Evolutionary conservation across 2,797 vertebrate species (phyloP).

Genomic region (Mastacembelus armatus): DNA sequence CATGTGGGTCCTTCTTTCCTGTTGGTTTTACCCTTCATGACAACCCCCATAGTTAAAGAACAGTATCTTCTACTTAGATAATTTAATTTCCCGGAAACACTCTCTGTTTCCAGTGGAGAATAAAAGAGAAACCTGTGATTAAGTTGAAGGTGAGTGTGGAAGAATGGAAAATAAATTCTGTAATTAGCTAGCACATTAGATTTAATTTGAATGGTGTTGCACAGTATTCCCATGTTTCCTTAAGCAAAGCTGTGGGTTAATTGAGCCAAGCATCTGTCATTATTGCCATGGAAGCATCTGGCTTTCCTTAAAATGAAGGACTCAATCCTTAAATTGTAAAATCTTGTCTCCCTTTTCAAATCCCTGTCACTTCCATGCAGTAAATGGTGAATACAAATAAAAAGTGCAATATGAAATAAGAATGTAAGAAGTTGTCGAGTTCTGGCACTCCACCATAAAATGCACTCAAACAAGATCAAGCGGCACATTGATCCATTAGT

Average conservation of each 20-base stretch:
- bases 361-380: not conserved
- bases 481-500: slow-evolving; percentile 7
- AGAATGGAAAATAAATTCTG: slow-evolving; percentile 61
- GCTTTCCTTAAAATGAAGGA: slow-evolving; percentile 19
- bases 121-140: slow-evolving; percentile 65
- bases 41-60: slow-evolving; percentile 50
- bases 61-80: slow-evolving; percentile 46
- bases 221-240: slow-evolving; percentile 53
- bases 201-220: slow-evolving; percentile 57
- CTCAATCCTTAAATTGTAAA: not conserved
- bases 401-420: not conserved
- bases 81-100: slow-evolving; percentile 64
- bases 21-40: no score
- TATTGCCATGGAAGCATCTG: slow-evolving; percentile 37
- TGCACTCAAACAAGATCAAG: not conserved
- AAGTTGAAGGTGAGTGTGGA: slow-evolving; percentile 64
- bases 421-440: not conserved
- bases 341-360: not conserved
- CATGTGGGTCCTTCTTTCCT: no score
- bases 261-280: slow-evolving; percentile 58
- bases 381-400: slow-evolving; percentile 14
- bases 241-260: slow-evolving; percentile 49
- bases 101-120: slow-evolving; percentile 49
- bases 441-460: not conserved
- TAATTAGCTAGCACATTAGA: slow-evolving; percentile 67